Evolutionary conservation across 2,113 vertebrate genomes (phyloP).

Genomic region (Casuarius casuarius): DNA sequence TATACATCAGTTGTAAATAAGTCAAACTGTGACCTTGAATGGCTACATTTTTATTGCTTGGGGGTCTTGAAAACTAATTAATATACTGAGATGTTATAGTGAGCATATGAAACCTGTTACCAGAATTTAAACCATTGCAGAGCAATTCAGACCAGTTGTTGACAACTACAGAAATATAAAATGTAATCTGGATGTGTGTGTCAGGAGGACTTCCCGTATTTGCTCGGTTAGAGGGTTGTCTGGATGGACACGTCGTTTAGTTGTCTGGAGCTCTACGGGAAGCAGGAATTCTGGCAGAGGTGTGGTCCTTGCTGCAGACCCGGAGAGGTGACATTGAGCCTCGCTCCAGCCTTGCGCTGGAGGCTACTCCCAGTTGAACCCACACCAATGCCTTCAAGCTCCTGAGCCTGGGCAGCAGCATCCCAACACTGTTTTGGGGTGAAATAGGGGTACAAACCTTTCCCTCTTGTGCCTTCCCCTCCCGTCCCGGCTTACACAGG

Average conservation of each 20-base stretch:
- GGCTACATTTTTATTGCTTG: constrained; percentile 73
- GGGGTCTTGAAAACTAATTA: constrained; percentile 79
- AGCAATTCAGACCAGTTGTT: not conserved
- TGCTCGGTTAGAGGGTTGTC: not conserved
- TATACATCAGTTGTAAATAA: constrained; percentile 82
- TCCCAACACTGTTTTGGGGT: not conserved
- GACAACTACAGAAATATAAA: constrained; percentile 5
- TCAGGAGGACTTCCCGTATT: not conserved
- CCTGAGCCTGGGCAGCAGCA: not conserved
- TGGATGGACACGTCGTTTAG: not conserved
- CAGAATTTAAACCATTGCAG: constrained; percentile 32
- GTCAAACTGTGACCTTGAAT: constrained; percentile 82
- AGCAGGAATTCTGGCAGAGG: not conserved
- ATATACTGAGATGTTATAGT: constrained; percentile 69
- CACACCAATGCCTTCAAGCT: not conserved
- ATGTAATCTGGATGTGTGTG: not conserved
- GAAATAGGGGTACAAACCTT: not conserved
- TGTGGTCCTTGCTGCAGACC: not conserved
- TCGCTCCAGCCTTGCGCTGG: not conserved
- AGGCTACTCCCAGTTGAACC: not conserved
- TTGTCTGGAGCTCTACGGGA: not conserved
- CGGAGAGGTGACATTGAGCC: not conserved
- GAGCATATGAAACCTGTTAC: constrained; percentile 76
- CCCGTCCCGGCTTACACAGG: not conserved
- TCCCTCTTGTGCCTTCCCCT: not conserved